Base-by-base conservation (phyloP, 2,113 vertebrate genomes). In the Potamarius usumacintae region DNA sequence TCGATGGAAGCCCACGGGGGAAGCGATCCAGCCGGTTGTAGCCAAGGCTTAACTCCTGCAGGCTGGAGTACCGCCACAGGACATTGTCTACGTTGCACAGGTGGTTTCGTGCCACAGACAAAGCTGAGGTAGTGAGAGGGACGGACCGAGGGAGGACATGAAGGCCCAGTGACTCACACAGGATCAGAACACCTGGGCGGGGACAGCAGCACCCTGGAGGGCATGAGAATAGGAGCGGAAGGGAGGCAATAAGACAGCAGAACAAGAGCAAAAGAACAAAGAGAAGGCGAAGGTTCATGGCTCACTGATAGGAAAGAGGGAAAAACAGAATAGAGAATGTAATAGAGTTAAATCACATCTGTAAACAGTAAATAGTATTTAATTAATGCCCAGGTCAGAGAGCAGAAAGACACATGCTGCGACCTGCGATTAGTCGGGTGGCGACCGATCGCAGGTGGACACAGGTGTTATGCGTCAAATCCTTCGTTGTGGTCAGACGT, bases 11-110 rank as follows among this genome's bases (percentile, higher is more conserved):
- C 22, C 95, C 95, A 0, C 93, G 94, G 15, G 95, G 95, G 89
- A 96, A 94, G 77, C 91, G 94, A n/a, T 85, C 82, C 89, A 96
- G 89, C 74, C 91, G 91, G 86, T 96, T 96, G 65, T 96, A 92
- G 81, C 95, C 93, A 53, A 96, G 94, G 88, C 95, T 95, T 53
- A 96, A 92, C 90, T 96, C 94, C 90, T 94, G 95, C 50, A 96
- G 92, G 84, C 89, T 90, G 0, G 89, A 92, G 89, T 95, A 95
- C 25, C 90, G 91, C 88, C 62, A 77, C 22, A 96, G 93, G 48
- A 93, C 84, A 89, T 95, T 92, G 93, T 96, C 95, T 79, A 95
- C 91, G 4, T 96, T 92, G 76, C 95, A 96, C 2, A 96, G 93
- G 85, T 91, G 93, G 90, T 96, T 96, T 67, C 93, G 93, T 67